Evolutionary conservation across 2,888 invertebrate genomes (phyloP).

Genomic region (Cheilosia vulpina): DNA sequence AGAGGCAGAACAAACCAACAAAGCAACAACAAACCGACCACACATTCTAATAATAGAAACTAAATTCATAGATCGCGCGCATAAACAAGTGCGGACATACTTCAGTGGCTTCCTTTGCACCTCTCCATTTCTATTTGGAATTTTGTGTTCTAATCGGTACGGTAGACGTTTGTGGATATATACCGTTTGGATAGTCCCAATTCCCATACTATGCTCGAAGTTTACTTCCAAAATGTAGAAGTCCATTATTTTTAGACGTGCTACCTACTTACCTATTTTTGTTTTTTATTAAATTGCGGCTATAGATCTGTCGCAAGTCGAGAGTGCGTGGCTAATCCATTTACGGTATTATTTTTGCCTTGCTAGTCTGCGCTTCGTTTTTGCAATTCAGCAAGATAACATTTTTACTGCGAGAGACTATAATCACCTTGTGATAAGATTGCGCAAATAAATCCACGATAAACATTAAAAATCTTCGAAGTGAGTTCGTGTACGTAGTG

Average conservation of each 20-base stretch:
- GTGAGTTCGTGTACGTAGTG: constrained; percentile 16
- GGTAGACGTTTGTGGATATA: constrained; percentile 29
- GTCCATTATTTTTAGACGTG: constrained; percentile 53
- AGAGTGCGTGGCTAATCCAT: constrained; percentile 22
- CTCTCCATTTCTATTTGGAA: constrained; percentile 17
- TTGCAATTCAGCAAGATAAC: constrained; percentile 34
- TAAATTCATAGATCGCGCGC: constrained; percentile 63
- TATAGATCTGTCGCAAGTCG: not conserved
- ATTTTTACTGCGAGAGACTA: constrained; percentile 9
- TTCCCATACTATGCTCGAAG: constrained; percentile 9
- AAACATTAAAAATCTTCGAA: not conserved
- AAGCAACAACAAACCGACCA: constrained; percentile 27
- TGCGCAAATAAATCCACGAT: constrained; percentile 36
- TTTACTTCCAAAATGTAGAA: constrained; percentile 54
- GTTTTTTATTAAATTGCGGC: constrained; percentile 7
- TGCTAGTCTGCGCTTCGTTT: constrained; percentile 4
- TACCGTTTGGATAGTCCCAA: constrained; percentile 34
- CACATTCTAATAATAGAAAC: constrained; percentile 68
- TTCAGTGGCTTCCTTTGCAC: constrained; percentile 67
- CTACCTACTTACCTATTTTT: constrained; percentile 12
- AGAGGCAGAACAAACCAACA: constrained; percentile 15
- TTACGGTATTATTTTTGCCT: constrained; percentile 5
- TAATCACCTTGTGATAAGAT: constrained; percentile 53
- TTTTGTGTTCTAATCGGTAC: not conserved
- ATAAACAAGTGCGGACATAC: constrained; percentile 73